Percentiles rank a stretch among this genome's conserved stretches.
Evolutionary conservation across 1,140 invertebrate species (phyloP).

Genomic region (Trigoniulus corallinus): DNA sequence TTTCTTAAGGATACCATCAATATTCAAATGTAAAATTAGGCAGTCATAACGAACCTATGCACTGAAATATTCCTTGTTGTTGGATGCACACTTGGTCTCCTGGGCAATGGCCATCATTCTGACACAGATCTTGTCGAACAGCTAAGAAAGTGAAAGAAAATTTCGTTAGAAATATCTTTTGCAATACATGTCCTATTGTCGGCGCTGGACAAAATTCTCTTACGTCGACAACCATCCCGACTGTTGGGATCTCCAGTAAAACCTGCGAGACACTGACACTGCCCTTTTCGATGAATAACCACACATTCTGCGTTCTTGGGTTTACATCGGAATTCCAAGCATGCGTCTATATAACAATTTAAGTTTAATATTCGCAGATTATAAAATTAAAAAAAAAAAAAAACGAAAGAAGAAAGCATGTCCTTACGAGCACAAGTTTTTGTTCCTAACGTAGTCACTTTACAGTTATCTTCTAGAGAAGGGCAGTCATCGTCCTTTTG

Average conservation of each 20-base stretch:
- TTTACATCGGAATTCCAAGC: slow-evolving; percentile 60
- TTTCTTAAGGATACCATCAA: too few relatives aligned
- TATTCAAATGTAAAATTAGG: too few relatives aligned
- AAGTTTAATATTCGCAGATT: too few relatives aligned
- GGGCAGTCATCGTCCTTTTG: slow-evolving; percentile 7
- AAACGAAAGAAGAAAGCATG: background rate
- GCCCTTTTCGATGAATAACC: slow-evolving; percentile 38
- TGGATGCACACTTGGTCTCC: slow-evolving; percentile 56
- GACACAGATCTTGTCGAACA: slow-evolving; percentile 49
- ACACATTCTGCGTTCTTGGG: slow-evolving; percentile 56
- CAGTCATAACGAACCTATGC: slow-evolving; percentile 28
- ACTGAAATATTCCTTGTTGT: slow-evolving; percentile 31
- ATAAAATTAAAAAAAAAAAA: background rate
- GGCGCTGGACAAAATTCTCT: slow-evolving; percentile 10
- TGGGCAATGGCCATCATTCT: slow-evolving; percentile 57
- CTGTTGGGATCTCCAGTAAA: slow-evolving; percentile 76
- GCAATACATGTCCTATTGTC: too few relatives aligned
- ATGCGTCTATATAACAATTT: slow-evolving; percentile 36
- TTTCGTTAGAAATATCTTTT: too few relatives aligned
- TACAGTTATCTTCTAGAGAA: slow-evolving; percentile 11
- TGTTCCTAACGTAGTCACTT: slow-evolving; percentile 16
- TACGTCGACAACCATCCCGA: slow-evolving; percentile 54
- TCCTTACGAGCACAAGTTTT: slow-evolving; percentile 17
- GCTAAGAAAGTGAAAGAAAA: slow-evolving; percentile 14
- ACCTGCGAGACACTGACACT: slow-evolving; percentile 60